Base-by-base conservation (phyloP, 2,888 invertebrate genomes). In the Cataglyphis albicans region DNA sequence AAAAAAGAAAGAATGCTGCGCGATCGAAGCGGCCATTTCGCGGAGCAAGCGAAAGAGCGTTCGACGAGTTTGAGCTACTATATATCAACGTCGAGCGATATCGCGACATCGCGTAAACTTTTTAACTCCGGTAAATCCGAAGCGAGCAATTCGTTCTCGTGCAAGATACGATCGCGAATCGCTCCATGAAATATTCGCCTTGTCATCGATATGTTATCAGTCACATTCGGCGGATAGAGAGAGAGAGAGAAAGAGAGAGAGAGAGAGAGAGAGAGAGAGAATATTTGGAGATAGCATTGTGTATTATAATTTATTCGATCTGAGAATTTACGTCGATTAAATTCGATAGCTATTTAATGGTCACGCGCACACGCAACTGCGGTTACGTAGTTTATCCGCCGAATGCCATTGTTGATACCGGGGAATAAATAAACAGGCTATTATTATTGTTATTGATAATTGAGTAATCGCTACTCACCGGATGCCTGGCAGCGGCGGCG, bases 401-500 rank as follows among this genome's bases (percentile, higher is more conserved):
- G 61, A 64, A 83, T 78, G 68, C 57, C 75, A 75, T 12, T 65
- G 32, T 48, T 64, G 25, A 21, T 64, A 52, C 29, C 41, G 41
- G 3, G 4, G 3, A 10, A 32, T 41, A 68, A 67, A 59, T 67
- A 59, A 78, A 68, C 78, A 67, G 18, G 57, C n/a, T 32, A 48
- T 48, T 29, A 6, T 48, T 48, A 9, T 55, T 55, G 67, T 29
- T 18, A 35, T 67, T 67, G n/a, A 18, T 65, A 73, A 68, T 67
- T 18, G 68, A 78, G 15, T 44, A 38, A 61, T 21, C 61, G 18
- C 52, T 61, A 95, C 97, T 97, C 96, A 98, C 97, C 97, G 97
- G 97, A 96, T 98, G 98, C 95, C 98, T 96, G 89, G 97, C 97
- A 95, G 97, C 97, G 95, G 97, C 98, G 94, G 97, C 97, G 94